These are phyloP conservation scores for Goniozus legneri DNA, from an alignment of 1,140 invertebrate species.

Conservation along the genomic window DNA sequence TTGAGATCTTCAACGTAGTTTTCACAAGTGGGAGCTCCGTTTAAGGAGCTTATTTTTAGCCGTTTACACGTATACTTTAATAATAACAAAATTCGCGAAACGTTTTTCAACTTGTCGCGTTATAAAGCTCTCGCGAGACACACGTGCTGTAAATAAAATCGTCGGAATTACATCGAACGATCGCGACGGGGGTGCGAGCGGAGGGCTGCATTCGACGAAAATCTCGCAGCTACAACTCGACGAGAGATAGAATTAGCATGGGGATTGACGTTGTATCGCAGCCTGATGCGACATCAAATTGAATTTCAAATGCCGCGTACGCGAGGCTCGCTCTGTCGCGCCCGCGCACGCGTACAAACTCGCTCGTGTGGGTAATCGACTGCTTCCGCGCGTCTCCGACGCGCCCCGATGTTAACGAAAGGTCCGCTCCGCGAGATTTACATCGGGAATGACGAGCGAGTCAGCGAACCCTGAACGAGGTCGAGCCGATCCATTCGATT, in stretches of 20 bases:
- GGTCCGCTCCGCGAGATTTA: background rate
- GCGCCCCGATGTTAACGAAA: background rate
- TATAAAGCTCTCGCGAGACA: too few species aligned
- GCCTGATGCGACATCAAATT: conserved; percentile 23
- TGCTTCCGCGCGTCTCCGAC: too few species aligned
- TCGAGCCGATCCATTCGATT: too few species aligned
- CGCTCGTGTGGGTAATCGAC: background rate
- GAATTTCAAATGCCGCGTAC: conserved; percentile 18
- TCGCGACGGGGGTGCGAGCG: background rate
- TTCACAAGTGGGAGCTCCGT: too few species aligned
- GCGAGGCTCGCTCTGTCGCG: background rate
- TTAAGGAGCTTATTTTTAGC: too few species aligned
- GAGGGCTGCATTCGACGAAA: conserved; percentile 8
- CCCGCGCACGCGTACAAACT: background rate
- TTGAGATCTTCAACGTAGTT: too few species aligned
- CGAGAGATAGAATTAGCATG: conserved; percentile 21
- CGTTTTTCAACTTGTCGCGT: too few species aligned
- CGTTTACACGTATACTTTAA: too few species aligned
- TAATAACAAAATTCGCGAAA: too few species aligned
- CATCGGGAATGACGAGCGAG: background rate
- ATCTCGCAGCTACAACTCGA: conserved; percentile 9
- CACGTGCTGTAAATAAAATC: background rate
- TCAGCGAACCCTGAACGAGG: too few species aligned
- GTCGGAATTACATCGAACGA: background rate
- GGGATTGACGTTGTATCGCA: conserved; percentile 22